Base-by-base conservation (phyloP, 2,797 vertebrate species). In the Naso thynnoides region DNA sequence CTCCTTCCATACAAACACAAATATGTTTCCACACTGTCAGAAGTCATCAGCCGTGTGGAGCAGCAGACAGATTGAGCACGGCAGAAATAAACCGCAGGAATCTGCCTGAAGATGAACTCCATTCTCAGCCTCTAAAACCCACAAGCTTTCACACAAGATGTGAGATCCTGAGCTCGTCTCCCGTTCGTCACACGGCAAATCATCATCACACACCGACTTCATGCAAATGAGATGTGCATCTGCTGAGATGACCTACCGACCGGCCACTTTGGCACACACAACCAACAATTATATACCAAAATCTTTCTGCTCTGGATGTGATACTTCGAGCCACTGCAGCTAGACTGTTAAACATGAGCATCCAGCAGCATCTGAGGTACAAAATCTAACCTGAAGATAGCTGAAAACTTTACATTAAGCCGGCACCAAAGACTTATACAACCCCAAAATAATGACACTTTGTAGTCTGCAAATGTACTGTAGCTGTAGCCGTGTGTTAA, bases 171-270 rank as follows among this genome's bases (percentile, higher is more conserved):
- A 65, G 58, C 45, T 57, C 18, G 6, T 65, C 31, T 41, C 62
- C 41, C 70, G 38, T 21, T 71, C 26, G 39, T 57, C 57, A 63
- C 27, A 27, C 78, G n/a, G n/a, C 70, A 68, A 15, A 23, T 23
- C 19, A 83, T 54, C 70, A 31, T 44, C 54, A 76, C 18, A 57
- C 3, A 0, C 4, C 4, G 14, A 38, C 50, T n/a, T 18, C 16
- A 70, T 56, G 54, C 75, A 66, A 73, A 70, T 62, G 21, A 62
- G 73, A 63, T 19, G 9, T 45, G 78, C 67, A 73, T 36, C 31
- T 56, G 70, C 13, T 2, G 23, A 61, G 33, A 76, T 70, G 52
- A 60, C 42, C 50, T 62, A 10, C 26, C 18, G 13, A 36, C 18
- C 3, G 6, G 50, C 50, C 66, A 50, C 45, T 57, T 53, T 33